These are phyloP conservation scores for Nomada hirtipes DNA, from an alignment of 2,888 invertebrate species.

Conservation along the genomic window DNA sequence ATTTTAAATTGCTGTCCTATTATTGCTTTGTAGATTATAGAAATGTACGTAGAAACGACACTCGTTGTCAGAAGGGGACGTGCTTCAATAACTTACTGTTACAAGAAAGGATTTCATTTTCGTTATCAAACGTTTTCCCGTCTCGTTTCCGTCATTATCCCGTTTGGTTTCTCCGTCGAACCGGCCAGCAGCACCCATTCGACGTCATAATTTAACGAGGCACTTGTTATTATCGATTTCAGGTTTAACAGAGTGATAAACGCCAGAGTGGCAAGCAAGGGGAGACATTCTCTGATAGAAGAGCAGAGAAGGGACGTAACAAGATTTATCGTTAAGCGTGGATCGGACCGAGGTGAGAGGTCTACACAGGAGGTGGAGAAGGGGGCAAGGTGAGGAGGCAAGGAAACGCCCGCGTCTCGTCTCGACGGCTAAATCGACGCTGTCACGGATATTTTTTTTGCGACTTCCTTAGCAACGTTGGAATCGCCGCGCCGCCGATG, in stretches of 20 bases:
- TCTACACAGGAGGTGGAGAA: neutral
- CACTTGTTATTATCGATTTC: conserved; percentile 48
- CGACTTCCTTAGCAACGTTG: neutral
- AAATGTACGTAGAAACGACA: no score
- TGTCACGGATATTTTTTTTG: conserved; percentile 21
- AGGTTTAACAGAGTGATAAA: conserved; percentile 42
- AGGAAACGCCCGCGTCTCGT: neutral
- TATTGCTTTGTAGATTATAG: no score
- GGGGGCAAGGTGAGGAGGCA: neutral
- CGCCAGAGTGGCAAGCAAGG: conserved; percentile 29
- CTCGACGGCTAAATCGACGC: conserved; percentile 28
- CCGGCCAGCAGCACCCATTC: conserved; percentile 5
- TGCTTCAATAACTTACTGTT: no score
- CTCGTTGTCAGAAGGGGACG: no score
- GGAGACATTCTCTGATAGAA: conserved; percentile 4
- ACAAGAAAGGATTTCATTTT: neutral
- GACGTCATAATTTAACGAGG: conserved; percentile 36
- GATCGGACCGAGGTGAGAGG: conserved; percentile 19
- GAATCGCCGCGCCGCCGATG: neutral
- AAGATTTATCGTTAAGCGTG: conserved; percentile 49
- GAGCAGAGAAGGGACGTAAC: conserved; percentile 35
- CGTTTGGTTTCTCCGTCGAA: neutral
- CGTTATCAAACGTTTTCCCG: neutral
- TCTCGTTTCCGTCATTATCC: conserved; percentile 1
- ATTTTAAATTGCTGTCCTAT: no score